Evolutionary conservation across 2,797 vertebrate species (phyloP).

Genomic region (Lycodopsis pacificus): DNA sequence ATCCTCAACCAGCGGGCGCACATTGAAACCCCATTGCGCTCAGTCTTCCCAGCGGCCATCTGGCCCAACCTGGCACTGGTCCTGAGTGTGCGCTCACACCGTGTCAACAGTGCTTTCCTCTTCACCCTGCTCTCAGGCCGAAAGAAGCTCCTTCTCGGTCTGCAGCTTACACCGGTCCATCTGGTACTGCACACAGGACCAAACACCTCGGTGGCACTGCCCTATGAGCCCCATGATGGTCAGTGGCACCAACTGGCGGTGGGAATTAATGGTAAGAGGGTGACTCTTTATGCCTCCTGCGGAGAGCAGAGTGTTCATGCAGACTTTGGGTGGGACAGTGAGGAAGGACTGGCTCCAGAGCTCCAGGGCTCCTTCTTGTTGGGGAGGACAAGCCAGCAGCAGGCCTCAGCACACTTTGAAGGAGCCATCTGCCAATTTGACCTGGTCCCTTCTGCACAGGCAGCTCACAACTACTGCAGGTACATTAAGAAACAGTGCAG

Average conservation of each 20-base stretch:
- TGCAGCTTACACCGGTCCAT: conserved; percentile 92
- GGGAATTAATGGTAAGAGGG: conserved; percentile 88
- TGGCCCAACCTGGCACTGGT: conserved; percentile 90
- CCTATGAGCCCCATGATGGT: conserved; percentile 94
- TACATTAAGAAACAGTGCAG: conserved; percentile 97
- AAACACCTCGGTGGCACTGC: conserved; percentile 91
- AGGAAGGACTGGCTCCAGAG: conserved; percentile 82
- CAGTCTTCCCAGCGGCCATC: conserved; percentile 86
- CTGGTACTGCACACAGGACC: conserved; percentile 93
- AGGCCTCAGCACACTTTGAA: conserved; percentile 89
- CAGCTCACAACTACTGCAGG: conserved; percentile 96
- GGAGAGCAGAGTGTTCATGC: conserved; percentile 90
- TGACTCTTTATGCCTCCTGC: conserved; percentile 95
- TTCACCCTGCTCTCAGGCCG: conserved; percentile 91
- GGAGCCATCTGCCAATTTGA: conserved; percentile 98
- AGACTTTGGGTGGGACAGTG: conserved; percentile 89
- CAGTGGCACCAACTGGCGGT: conserved; percentile 96
- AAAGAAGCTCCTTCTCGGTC: conserved; percentile 93
- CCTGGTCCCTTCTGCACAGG: conserved; percentile 93
- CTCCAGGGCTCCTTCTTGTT: conserved; percentile 93
- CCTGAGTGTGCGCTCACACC: conserved; percentile 95
- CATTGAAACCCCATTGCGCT: conserved; percentile 85
- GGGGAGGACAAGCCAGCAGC: conserved; percentile 90
- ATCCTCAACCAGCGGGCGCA: conserved; percentile 94
- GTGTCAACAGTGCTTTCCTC: conserved; percentile 95